A percentile compares a stretch with the other conserved stretches of the same genome.
Conservation (phyloP, 2,888 invertebrate species). For the Polietes domitor region DNA sequence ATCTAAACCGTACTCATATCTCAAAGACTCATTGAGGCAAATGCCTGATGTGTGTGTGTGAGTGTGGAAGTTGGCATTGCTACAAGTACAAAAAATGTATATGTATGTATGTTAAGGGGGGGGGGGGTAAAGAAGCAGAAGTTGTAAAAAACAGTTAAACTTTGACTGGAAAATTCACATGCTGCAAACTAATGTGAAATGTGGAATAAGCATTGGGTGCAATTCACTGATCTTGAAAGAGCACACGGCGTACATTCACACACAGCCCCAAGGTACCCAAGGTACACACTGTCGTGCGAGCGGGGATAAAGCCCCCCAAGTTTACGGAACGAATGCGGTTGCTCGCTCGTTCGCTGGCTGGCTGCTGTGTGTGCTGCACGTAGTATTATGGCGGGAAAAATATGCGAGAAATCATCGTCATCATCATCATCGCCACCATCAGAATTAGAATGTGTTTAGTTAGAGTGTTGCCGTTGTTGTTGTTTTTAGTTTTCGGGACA, state of each 20-base stretch:
- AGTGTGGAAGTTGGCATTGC: neutral
- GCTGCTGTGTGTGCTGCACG: neutral
- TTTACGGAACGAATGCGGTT: neutral
- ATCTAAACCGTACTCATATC: conserved; percentile 64
- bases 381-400: conserved; percentile 63
- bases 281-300: neutral
- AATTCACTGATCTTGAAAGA: conserved; percentile 32
- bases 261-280: neutral
- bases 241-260: neutral
- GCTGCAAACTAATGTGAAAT: conserved; percentile 64
- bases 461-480: conserved; percentile 45
- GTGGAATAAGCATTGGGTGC: conserved; percentile 58
- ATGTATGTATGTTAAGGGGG: too few species aligned
- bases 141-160: conserved; percentile 63
- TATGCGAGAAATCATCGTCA: conserved; percentile 65
- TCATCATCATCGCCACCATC: conserved; percentile 36
- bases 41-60: conserved; percentile 24
- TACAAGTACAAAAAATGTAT: too few species aligned
- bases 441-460: conserved; percentile 76
- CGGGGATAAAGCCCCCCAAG: too few species aligned
- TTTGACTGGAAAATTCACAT: conserved; percentile 67
- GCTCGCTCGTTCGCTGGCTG: neutral
- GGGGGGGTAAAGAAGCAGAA: neutral
- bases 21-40: conserved; percentile 54
- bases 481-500: conserved; percentile 68